Conservation (phyloP, 64 coral and sea anemone species). For the Stichodactyla helianthus region DNA sequence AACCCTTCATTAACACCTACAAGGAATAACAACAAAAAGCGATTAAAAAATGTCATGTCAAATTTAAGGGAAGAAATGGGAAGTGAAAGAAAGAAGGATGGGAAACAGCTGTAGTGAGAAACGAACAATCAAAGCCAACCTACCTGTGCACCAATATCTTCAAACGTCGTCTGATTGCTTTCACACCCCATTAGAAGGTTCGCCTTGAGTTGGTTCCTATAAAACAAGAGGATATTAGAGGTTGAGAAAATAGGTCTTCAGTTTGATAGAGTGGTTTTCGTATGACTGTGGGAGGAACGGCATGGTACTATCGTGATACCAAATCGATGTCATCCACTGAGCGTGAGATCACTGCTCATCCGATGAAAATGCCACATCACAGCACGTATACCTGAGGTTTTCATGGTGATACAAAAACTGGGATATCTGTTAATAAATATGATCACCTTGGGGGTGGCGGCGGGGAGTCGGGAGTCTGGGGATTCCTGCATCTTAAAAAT, state of each 20-base stretch:
- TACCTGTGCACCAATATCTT: slow-evolving; percentile 86
- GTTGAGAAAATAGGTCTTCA: neutral
- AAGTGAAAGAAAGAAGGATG: too few species aligned
- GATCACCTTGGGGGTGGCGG: too few species aligned
- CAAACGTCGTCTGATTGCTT: slow-evolving; percentile 72
- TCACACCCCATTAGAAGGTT: slow-evolving; percentile 77
- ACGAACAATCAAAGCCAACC: neutral
- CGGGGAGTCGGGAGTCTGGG: too few species aligned
- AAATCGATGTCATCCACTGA: too few species aligned
- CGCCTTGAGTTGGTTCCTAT: slow-evolving; percentile 82
- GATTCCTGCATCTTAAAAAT: too few species aligned
- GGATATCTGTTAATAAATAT: too few species aligned
- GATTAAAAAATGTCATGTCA: neutral
- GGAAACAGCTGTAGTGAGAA: neutral
- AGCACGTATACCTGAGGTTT: too few species aligned
- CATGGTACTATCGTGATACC: too few species aligned
- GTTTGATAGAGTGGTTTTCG: neutral
- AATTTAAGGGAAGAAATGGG: neutral
- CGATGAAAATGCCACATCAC: too few species aligned
- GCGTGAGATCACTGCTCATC: too few species aligned
- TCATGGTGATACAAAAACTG: too few species aligned
- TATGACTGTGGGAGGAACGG: too few species aligned
- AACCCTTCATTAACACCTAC: slow-evolving; percentile 60
- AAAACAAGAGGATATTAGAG: neutral
- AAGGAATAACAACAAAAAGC: neutral